phyloP scores from a whole-genome alignment of 2,113 vertebrate genomes.

The Ancistrus triradiatus region DNA sequence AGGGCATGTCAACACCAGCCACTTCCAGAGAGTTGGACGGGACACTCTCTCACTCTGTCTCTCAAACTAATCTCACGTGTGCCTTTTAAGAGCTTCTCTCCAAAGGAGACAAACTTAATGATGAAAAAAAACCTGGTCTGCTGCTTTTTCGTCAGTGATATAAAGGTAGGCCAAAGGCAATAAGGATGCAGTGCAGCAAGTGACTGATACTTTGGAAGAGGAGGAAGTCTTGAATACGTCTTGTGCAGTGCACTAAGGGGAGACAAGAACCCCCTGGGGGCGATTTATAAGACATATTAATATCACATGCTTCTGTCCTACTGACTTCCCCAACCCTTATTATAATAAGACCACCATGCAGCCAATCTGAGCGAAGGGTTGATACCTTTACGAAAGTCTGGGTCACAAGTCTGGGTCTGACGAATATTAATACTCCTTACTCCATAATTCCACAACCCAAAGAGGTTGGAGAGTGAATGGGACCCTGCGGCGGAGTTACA shows the following conservation, averaged over 20 bases:
- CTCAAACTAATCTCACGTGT: constrained; percentile 9
- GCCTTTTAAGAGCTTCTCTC: constrained; percentile 17
- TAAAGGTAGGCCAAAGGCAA: constrained; percentile 28
- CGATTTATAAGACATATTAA: constrained; percentile 56
- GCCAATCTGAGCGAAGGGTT: constrained; percentile 31
- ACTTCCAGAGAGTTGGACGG: constrained; percentile 4
- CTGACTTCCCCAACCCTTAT: constrained; percentile 51
- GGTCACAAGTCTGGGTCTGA: constrained; percentile 52
- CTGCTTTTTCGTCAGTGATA: constrained; percentile 9
- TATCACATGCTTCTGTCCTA: constrained; percentile 51
- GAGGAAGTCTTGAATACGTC: constrained; percentile 23
- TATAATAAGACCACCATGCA: constrained; percentile 58
- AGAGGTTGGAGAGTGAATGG: constrained; percentile 46
- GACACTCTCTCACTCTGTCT: constrained; percentile 1
- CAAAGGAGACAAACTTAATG: not conserved
- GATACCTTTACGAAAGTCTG: constrained; percentile 13
- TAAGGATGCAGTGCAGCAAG: not conserved
- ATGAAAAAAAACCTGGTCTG: not conserved
- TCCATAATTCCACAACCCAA: constrained; percentile 56
- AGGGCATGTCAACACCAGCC: constrained; percentile 21
- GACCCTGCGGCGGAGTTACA: constrained; percentile 35
- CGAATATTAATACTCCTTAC: constrained; percentile 64
- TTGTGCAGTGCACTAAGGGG: constrained; percentile 14
- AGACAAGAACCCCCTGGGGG: constrained; percentile 29
- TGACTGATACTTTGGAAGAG: not conserved